Conservation (phyloP, 2,888 invertebrate species). For the Serripes groenlandicus region DNA sequence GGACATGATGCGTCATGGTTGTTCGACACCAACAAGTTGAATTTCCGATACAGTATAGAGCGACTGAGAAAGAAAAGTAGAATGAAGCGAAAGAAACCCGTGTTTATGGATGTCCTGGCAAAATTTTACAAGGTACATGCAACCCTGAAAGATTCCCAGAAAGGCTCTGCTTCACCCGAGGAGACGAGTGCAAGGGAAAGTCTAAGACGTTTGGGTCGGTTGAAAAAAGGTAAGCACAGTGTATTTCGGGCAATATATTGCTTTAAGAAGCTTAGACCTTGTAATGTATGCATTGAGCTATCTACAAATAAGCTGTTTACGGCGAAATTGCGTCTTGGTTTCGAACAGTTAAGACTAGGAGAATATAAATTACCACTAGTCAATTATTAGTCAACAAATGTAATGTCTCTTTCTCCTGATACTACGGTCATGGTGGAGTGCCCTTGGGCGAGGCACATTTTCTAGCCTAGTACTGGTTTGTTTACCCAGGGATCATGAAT, state of each 20-base stretch:
- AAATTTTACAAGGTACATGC: constrained; percentile 71
- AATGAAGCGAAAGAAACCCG: constrained; percentile 58
- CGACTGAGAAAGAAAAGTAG: constrained; percentile 48
- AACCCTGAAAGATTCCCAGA: constrained; percentile 48
- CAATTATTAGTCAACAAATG: no score
- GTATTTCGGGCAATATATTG: neutral
- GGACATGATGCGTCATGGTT: neutral
- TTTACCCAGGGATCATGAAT: no score
- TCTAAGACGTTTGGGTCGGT: neutral
- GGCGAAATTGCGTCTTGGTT: no score
- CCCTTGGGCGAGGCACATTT: no score
- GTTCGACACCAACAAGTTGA: constrained; percentile 53
- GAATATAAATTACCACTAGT: no score
- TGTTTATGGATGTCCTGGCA: constrained; percentile 63
- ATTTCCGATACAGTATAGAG: constrained; percentile 56
- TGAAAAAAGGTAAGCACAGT: neutral
- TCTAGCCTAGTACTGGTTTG: no score
- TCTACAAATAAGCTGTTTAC: no score
- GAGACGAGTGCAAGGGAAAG: constrained; percentile 19
- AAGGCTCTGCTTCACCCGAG: constrained; percentile 37
- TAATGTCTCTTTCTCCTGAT: no score
- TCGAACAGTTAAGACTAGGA: no score
- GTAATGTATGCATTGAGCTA: no score
- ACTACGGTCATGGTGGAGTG: no score
- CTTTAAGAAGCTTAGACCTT: neutral